Conservation (phyloP, 1,140 invertebrate species). For the Apis dorsata region DNA sequence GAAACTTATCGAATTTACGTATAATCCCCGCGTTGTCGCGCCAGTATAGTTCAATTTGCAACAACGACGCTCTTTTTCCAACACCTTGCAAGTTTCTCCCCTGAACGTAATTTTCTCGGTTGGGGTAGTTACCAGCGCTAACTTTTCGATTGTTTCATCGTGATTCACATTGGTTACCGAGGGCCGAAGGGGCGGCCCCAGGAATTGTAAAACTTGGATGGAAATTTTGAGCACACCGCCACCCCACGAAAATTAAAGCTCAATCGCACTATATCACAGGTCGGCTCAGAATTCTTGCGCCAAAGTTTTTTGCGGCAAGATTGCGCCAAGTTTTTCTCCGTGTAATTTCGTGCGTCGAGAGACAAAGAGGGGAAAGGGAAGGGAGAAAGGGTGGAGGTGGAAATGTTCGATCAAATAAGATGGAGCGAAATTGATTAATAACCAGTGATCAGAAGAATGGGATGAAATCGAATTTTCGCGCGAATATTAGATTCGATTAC, state of each 20-base stretch:
- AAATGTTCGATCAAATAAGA: not conserved
- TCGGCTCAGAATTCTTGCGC: constrained; percentile 11
- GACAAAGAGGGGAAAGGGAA: not conserved
- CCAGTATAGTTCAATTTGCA: constrained; percentile 3
- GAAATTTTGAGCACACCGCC: constrained; percentile 38
- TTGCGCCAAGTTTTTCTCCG: constrained; percentile 14
- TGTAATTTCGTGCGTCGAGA: constrained; percentile 8
- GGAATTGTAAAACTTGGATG: constrained; percentile 54
- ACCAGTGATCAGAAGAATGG: not conserved
- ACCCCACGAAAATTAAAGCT: constrained; percentile 38
- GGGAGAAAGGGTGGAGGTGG: too few species aligned
- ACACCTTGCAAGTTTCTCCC: not conserved
- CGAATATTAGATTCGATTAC: constrained; percentile 32
- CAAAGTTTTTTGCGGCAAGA: constrained; percentile 31
- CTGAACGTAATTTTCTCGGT: constrained; percentile 24
- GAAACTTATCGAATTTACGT: not conserved
- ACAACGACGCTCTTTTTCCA: not conserved
- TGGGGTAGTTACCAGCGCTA: constrained; percentile 14
- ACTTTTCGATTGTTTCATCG: constrained; percentile 44
- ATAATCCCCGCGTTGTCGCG: constrained; percentile 9
- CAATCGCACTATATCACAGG: constrained; percentile 1
- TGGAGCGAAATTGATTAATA: constrained; percentile 29
- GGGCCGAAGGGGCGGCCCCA: not conserved
- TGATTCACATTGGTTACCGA: constrained; percentile 37
- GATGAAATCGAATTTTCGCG: not conserved